These are phyloP conservation scores for Petrocephalus zakoni DNA, from an alignment of 2,113 vertebrate species.

Conservation along the genomic window DNA sequence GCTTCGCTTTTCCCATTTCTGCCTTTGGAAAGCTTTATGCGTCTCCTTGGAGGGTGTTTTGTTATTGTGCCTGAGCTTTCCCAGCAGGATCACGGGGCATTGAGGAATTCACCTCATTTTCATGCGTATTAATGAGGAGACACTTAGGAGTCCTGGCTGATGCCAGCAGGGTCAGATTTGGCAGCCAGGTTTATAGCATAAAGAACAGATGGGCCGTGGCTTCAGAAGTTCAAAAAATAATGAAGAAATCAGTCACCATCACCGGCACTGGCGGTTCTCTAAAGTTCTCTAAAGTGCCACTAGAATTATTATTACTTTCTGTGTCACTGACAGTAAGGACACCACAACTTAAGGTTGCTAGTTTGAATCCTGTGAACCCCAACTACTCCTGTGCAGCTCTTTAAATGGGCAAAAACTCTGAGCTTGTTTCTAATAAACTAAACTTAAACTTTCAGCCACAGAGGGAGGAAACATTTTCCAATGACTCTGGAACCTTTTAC, in stretches of 20 bases:
- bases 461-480: background rate
- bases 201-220: background rate
- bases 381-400: background rate
- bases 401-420: background rate
- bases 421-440: background rate
- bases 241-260: background rate
- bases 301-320: background rate
- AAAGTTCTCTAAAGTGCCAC: background rate
- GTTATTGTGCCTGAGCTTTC: background rate
- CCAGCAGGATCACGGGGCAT: background rate
- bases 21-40: background rate
- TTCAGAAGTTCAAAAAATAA: background rate
- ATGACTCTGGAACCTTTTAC: background rate
- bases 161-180: background rate
- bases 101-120: background rate
- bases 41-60: background rate
- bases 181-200: background rate
- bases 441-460: background rate
- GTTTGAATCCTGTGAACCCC: background rate
- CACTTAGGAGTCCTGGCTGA: background rate
- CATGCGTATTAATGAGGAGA: background rate
- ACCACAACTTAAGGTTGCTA: background rate
- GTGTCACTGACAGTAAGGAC: background rate
- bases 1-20: background rate
- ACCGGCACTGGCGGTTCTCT: background rate